Evolutionary conservation across 2,113 vertebrate species (phyloP), one percentile per base, ranked within the genome.

Genomic region (Edolisoma coerulescens): DNA sequence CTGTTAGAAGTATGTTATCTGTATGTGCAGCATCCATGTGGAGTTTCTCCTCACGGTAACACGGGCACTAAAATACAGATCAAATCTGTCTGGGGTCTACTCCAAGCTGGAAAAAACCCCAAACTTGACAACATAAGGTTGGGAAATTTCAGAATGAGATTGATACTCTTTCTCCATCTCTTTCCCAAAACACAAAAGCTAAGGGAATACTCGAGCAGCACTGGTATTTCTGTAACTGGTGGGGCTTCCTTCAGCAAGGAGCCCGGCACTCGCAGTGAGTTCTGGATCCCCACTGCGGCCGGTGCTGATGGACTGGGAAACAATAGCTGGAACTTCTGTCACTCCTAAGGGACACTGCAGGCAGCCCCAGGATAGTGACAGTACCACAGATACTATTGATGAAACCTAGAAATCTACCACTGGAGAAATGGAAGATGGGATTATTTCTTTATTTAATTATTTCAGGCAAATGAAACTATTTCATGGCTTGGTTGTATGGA

Each of bases 231-330:
- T 59, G 4, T n/a, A 63, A 75, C 5, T 68, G 30, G 14, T n/a
- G 70, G 50, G 59, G 57, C 11, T 54, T 76, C 20, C 33, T 73
- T 33, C 54, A 60, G 60, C 45, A 87, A 54, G 44, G 59, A 76
- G 49, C 35, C 15, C 73, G 59, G 61, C 4, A 13, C 33, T 39
- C 10, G 1, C 53, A 71, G 26, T 0, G 27, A 19, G 13, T 1
- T 13, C 14, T 45, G 33, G 69, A 53, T 37, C 35, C 57, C 35
- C 27, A 8, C 15, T 63, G 42, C 5, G 6, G 6, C 37, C 10
- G 32, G 27, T 57, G 41, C 44, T 19, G 20, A 37, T 1, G 13
- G 52, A 39, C n/a, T 16, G 53, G 37, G n/a, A 44, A 59, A 67
- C 9, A 49, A 6, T 16, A 70, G 70, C 50, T 75, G 56, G 22